phyloP scores from a whole-genome alignment of 2,888 invertebrate genomes.

The Metallyticus violacea region DNA sequence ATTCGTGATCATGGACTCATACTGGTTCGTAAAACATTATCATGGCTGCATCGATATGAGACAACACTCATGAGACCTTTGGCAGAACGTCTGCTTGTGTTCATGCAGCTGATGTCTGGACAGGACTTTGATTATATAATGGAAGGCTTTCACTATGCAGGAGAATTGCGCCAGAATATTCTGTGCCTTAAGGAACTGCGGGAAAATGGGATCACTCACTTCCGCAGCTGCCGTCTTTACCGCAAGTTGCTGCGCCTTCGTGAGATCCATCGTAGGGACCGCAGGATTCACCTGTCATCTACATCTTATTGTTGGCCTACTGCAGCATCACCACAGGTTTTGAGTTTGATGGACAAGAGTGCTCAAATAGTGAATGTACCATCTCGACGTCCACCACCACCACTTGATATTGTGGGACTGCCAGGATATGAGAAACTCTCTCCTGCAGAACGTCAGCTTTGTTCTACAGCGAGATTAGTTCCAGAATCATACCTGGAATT shows the following conservation, averaged over 20 bases:
- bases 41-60: conserved; percentile 69
- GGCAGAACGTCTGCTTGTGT: conserved; percentile 54
- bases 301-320: conserved; percentile 24
- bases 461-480: conserved; percentile 69
- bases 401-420: conserved; percentile 66
- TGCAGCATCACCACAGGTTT: neutral
- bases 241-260: conserved; percentile 61
- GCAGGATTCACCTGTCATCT: conserved; percentile 43
- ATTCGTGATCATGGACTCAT: conserved; percentile 78
- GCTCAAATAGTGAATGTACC: neutral
- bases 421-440: conserved; percentile 76
- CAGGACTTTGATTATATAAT: conserved; percentile 69
- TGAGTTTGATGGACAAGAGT: neutral
- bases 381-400: conserved; percentile 46
- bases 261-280: conserved; percentile 54
- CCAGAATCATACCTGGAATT: conserved; percentile 78
- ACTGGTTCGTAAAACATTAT: conserved; percentile 64
- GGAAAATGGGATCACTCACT: conserved; percentile 65
- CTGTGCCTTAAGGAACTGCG: conserved; percentile 47
- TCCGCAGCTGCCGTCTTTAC: conserved; percentile 63
- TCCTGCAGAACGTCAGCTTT: conserved; percentile 69
- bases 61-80: conserved; percentile 49
- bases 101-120: conserved; percentile 73
- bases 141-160: conserved; percentile 70
- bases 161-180: conserved; percentile 59